Percentiles rank a stretch among this genome's conserved stretches.
phyloP scores from a whole-genome alignment of 2,113 vertebrate genomes.

The Tenrec ecaudatus region DNA sequence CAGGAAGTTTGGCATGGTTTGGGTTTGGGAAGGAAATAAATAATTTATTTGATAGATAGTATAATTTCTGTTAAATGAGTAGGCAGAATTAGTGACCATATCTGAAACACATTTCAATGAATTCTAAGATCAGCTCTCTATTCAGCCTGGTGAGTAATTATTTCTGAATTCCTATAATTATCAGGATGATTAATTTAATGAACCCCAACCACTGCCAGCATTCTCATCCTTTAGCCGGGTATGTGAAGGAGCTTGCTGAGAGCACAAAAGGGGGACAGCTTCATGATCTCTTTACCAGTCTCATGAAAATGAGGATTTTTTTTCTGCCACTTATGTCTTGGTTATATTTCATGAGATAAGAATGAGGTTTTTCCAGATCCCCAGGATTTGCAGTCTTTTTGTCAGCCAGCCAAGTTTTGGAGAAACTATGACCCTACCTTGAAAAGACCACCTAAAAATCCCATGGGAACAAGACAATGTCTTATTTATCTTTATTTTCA shows the following conservation, averaged over 20 bases:
- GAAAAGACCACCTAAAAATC: too few species aligned
- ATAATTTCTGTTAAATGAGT: conserved; percentile 18
- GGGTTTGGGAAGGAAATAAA: too few species aligned
- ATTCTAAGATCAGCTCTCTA: conserved; percentile 17
- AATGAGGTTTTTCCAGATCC: not conserved
- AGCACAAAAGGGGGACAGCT: not conserved
- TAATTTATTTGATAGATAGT: not conserved
- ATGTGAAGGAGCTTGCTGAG: not conserved
- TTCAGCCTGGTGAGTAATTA: conserved; percentile 38
- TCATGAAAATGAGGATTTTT: not conserved
- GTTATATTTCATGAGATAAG: not conserved
- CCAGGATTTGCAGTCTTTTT: not conserved
- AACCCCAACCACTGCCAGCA: not conserved
- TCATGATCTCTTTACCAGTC: conserved; percentile 11
- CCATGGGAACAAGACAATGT: not conserved
- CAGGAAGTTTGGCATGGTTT: too few species aligned
- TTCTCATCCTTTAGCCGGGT: not conserved
- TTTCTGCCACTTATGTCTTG: not conserved
- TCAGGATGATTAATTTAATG: conserved; percentile 69
- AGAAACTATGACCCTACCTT: too few species aligned
- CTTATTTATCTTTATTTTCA: not conserved
- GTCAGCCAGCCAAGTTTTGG: not conserved
- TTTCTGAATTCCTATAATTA: conserved; percentile 68
- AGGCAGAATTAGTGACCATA: conserved; percentile 37
- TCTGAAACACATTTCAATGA: conserved; percentile 47